Evolutionary conservation across 92 coral and sea anemone genomes (phyloP), one percentile per base, ranked within the genome.

Genomic region (Parazoanthus darwini): DNA sequence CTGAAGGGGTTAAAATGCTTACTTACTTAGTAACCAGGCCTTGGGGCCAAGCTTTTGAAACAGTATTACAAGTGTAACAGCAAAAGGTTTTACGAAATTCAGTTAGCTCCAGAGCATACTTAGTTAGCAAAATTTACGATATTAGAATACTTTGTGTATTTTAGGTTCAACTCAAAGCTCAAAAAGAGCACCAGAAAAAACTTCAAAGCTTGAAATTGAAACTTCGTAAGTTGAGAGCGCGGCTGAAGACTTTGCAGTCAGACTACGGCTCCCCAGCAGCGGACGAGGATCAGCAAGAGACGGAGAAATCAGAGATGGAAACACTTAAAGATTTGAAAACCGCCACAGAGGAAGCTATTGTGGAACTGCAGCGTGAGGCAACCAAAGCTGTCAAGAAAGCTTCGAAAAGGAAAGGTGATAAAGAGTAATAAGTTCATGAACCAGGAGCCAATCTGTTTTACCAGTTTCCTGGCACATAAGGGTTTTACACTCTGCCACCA

Each of bases 341-440:
- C 63, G 98, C 96, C 73, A 93, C 98, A 10, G 98, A 95, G 65
- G 92, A 95, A 71, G 98, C 98, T 16, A 90, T 95, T 38, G 88
- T 89, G 44, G 98, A 95, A 65, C 91, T 95, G 14, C 94, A 92
- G 78, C 90, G 58, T 5, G 96, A 93, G 77, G 92, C 94, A 10
- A 76, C 85, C 16, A 93, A 93, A 77, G 90, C 91, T 15, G 88
- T 25, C 82, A 58, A 86, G 56, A 86, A 65, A n/a, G 89, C 90
- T 38, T 68, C 91, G 0, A 94, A 90, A 90, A 44, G 93, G 71
- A 94, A 93, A 91, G 98, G 97, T 93, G 59, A 39, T 39, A 4
- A 38, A 82, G 20, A 72, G 42, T 1, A 72, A 72, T 29, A 2
- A 72, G 15, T 29, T 6, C 77, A 72, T 9, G 18, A 72, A 72